A percentile compares a stretch with the other conserved stretches of the same genome.
phyloP scores from a whole-genome alignment of 2,888 invertebrate genomes.

The Lepas anatifera region DNA sequence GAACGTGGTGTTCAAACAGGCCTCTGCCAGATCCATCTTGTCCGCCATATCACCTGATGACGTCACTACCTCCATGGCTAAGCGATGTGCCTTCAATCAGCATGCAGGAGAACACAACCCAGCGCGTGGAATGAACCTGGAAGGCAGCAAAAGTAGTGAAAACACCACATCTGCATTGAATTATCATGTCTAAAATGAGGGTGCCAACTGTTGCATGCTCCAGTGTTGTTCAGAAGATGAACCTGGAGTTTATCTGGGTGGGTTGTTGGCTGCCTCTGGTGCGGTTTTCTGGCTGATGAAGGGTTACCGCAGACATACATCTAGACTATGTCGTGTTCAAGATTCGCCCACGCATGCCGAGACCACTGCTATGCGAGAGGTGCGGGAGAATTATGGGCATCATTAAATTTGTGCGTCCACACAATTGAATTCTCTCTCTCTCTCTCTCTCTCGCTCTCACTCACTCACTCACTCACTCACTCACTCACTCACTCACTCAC shows the following conservation, averaged over 20 bases:
- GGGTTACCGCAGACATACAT: too few relatives aligned
- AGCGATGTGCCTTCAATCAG: background rate
- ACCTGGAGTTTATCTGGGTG: too few relatives aligned
- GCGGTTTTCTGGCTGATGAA: too few relatives aligned
- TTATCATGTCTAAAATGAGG: too few relatives aligned
- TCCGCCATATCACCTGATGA: background rate
- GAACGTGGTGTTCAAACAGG: conserved; percentile 17
- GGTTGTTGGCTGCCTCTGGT: too few relatives aligned
- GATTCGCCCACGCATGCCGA: background rate
- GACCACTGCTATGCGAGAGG: background rate
- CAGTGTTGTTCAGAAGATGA: too few relatives aligned
- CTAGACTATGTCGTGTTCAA: background rate
- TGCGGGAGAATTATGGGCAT: too few relatives aligned
- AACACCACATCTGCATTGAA: too few relatives aligned
- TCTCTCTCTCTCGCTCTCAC: background rate
- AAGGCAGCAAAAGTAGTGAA: conserved; percentile 21
- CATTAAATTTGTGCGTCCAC: background rate
- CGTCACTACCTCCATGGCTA: background rate
- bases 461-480: background rate
- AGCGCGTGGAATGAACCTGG: conserved; percentile 6
- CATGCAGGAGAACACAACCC: background rate
- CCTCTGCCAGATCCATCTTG: background rate
- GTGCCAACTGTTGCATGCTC: too few relatives aligned
- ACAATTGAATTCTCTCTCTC: background rate
- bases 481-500: background rate